phyloP scores from a whole-genome alignment of 2,888 invertebrate species.

The Harpalus rufipes region DNA sequence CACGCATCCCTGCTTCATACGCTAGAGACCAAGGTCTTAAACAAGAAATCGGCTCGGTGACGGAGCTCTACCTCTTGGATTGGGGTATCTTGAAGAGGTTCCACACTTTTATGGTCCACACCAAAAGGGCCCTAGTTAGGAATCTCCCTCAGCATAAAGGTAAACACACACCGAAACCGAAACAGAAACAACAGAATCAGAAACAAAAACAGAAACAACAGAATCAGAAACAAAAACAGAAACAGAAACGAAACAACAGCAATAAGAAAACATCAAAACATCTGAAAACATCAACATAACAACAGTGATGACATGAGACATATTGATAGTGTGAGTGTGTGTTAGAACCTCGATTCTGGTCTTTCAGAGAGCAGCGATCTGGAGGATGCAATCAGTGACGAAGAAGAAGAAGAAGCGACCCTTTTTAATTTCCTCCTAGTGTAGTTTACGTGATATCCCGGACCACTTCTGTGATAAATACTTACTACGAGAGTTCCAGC shows the following conservation, averaged over 20 bases:
- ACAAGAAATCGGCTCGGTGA: background rate
- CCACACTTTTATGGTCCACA: background rate
- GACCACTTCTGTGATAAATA: background rate
- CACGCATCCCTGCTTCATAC: constrained; percentile 17
- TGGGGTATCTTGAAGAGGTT: constrained; percentile 7
- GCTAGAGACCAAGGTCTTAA: background rate
- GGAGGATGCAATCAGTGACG: background rate
- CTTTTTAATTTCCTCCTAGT: background rate
- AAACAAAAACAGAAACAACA: background rate
- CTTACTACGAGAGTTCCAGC: constrained; percentile 7
- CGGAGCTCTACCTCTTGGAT: constrained; percentile 32
- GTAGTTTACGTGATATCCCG: background rate
- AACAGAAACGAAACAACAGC: constrained; percentile 38
- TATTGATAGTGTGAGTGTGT: constrained; percentile 30
- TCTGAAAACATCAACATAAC: constrained; percentile 22
- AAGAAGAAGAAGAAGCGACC: background rate
- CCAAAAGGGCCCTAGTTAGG: background rate
- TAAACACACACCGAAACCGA: constrained; percentile 42
- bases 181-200: constrained; percentile 21
- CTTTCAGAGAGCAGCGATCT: constrained; percentile 48
- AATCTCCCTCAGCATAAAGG: constrained; percentile 8
- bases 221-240: constrained; percentile 18
- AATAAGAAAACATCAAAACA: constrained; percentile 14
- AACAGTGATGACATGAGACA: constrained; percentile 28
- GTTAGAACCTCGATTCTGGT: constrained; percentile 8